Percentiles rank a stretch among this genome's conserved stretches.
phyloP scores from a whole-genome alignment of 37 sponge, comb jelly and placozoan species.

The Agelas oroides region DNA sequence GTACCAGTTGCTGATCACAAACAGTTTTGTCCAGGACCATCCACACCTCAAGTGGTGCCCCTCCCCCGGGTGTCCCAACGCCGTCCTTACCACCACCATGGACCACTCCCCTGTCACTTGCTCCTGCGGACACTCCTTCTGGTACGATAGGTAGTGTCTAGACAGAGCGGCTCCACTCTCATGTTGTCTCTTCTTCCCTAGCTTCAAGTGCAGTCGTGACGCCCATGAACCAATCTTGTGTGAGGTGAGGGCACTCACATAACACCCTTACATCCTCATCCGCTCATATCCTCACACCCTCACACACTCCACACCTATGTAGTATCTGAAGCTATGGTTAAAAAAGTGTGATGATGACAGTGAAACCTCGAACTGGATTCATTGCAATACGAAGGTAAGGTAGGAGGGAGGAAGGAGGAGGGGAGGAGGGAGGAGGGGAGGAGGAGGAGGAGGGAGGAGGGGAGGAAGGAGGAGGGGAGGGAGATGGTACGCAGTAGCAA shows the following conservation, averaged over 20 bases:
- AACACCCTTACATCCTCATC: not conserved
- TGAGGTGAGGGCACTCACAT: not conserved
- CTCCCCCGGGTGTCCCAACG: conserved; percentile 87
- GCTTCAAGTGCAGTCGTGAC: conserved; percentile 69
- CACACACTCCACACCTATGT: conserved; percentile 33
- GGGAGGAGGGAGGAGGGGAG: too few species aligned
- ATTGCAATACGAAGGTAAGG: conserved; percentile 86
- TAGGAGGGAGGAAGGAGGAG: too few species aligned
- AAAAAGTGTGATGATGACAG: conserved; percentile 97
- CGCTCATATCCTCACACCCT: conserved; percentile 5
- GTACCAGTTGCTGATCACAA: conserved; percentile 83
- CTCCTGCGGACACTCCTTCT: conserved; percentile 81
- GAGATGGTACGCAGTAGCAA: too few species aligned
- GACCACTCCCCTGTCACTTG: conserved; percentile 74
- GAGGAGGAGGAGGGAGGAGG: too few species aligned
- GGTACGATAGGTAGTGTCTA: conserved; percentile 48
- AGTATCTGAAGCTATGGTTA: conserved; percentile 76
- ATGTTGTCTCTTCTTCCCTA: not conserved
- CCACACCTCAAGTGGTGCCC: conserved; percentile 88
- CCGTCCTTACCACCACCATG: conserved; percentile 48
- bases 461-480: too few species aligned
- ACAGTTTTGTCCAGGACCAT: conserved; percentile 87
- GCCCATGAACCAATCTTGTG: conserved; percentile 70
- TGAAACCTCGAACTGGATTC: conserved; percentile 95
- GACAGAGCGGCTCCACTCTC: not conserved